Evolutionary conservation across 53 echinoderm and acorn worm genomes (phyloP), one percentile per base, ranked within the genome.

Genomic region (Holothuria scabra): DNA sequence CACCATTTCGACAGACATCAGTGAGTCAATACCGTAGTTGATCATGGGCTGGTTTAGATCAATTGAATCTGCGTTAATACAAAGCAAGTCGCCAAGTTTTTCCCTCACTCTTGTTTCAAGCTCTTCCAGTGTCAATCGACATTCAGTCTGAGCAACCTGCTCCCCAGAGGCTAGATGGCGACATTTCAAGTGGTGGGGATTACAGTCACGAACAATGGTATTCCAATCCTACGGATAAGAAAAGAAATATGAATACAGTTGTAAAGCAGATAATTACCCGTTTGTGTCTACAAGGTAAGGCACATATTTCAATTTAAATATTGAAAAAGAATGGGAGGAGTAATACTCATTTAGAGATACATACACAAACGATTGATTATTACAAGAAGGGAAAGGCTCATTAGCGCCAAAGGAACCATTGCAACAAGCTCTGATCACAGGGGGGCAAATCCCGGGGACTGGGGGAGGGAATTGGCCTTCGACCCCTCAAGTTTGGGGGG

Each of bases 1-100:
- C 23, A 96, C 96, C 96, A 96, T 91, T 85, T 96, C 96, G 28
- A 96, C 87, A 48, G 96, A 93, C 83, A 96, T 92, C 88, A 96
- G 87, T 30, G 96, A 96, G 58, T 96, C 96, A 80, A 96, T 93
- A 0, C 93, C 96, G 71, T 91, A 94, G 92, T 94, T 93, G 67
- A 96, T 94, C 96, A 96, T 96, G 16, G 96, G 93, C 74, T 93
- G 94, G 62, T 87, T 92, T 25, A 92, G 80, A 57, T 97, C 97
- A 35, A 97, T 97, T 66, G 90, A 80, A 52, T 92, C 97, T 28
- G 90, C 86, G 49, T 91, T 88, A 37, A 94, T 90, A 76, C 97
- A 97, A 23, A 97, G 85, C 29, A 97, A 70, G 3, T 97, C 90
- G 2, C 92, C 94, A n/a, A 97, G 88, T 64, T 97, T 97, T 19